A percentile compares a stretch with the other conserved stretches of the same genome.
Evolutionary conservation across 2,888 invertebrate genomes (phyloP).

Genomic region (Drosophila hamatofila): DNA sequence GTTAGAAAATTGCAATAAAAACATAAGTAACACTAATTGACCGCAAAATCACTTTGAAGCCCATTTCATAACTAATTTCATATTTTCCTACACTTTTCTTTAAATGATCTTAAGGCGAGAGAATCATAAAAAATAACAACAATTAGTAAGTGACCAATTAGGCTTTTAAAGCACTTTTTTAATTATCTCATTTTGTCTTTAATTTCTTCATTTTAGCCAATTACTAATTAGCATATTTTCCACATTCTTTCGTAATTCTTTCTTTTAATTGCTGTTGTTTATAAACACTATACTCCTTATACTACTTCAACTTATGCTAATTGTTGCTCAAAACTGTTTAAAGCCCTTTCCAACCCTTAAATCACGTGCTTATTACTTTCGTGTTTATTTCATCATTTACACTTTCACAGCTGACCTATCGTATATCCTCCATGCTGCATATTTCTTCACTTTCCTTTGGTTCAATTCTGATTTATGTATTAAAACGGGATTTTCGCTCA

Average conservation of each 20-base stretch:
- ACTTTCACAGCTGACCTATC: conserved; percentile 20
- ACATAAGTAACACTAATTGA: conserved; percentile 3
- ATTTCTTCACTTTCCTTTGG: conserved; percentile 37
- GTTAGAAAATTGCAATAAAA: conserved; percentile 5
- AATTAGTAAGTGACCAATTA: conserved; percentile 8
- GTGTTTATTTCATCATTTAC: conserved; percentile 3
- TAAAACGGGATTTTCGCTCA: conserved; percentile 24
- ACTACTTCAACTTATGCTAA: neutral
- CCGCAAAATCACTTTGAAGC: neutral
- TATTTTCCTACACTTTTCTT: conserved; percentile 1
- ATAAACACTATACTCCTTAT: neutral
- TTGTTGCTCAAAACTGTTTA: conserved; percentile 3
- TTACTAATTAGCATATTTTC: neutral
- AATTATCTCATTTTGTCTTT: neutral
- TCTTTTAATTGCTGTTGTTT: neutral
- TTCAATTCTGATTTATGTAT: conserved; percentile 55
- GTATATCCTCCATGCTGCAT: neutral
- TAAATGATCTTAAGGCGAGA: conserved; percentile 11
- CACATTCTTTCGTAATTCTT: neutral
- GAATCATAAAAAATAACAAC: conserved; percentile 3
- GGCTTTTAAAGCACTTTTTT: neutral
- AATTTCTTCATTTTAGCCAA: neutral
- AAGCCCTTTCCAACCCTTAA: conserved; percentile 3
- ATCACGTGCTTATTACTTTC: conserved; percentile 9
- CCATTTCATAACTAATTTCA: conserved; percentile 5